Conservation (phyloP, 2,888 invertebrate species). For the Sminthurides aquaticus region DNA sequence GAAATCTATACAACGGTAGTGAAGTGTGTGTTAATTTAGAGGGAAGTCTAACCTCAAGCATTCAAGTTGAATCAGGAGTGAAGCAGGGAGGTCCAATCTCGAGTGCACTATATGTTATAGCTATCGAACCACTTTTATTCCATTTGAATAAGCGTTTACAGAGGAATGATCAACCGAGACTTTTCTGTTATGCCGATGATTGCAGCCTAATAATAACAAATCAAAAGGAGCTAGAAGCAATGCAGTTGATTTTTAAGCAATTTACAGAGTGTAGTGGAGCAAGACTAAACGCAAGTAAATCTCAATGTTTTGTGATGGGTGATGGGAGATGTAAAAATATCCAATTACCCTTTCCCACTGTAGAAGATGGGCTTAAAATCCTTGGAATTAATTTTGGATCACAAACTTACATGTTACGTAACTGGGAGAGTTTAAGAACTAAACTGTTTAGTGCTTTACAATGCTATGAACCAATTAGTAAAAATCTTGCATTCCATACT, state of each 20-base stretch:
- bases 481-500: not conserved
- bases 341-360: not conserved
- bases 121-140: not conserved
- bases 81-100: too few species aligned
- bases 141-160: not conserved
- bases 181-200: not conserved
- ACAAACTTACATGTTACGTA: not conserved
- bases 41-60: not conserved
- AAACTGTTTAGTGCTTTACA: not conserved
- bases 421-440: not conserved
- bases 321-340: not conserved
- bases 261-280: not conserved
- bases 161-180: not conserved
- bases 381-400: not conserved
- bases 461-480: not conserved
- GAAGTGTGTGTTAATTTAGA: not conserved
- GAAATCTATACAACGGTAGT: not conserved
- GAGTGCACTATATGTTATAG: not conserved
- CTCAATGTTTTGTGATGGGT: not conserved
- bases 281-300: not conserved
- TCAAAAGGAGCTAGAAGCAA: not conserved
- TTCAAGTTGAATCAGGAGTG: not conserved
- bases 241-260: not conserved
- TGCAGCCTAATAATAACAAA: not conserved
- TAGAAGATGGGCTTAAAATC: not conserved